These are phyloP conservation scores for Spilarctia lutea DNA, from an alignment of 2,888 invertebrate genomes.

Conservation along the genomic window DNA sequence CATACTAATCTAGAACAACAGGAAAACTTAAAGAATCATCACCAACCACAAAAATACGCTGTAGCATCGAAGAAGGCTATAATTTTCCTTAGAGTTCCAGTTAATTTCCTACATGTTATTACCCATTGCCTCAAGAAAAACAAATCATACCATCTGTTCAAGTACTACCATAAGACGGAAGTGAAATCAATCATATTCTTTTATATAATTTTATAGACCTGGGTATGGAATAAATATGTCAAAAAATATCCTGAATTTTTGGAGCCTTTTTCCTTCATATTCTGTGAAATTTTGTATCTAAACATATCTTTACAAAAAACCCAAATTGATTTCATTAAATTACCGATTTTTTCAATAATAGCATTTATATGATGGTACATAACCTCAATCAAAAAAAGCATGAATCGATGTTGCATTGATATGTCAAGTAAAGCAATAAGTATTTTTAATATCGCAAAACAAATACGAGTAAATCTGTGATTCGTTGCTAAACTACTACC, in stretches of 20 bases:
- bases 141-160: slow-evolving; percentile 17
- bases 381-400: too few species aligned
- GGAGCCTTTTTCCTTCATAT: neutral
- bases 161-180: slow-evolving; percentile 51
- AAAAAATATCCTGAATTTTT: neutral
- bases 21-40: slow-evolving; percentile 6
- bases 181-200: slow-evolving; percentile 58
- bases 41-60: slow-evolving; percentile 1
- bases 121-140: slow-evolving; percentile 35
- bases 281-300: neutral
- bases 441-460: too few species aligned
- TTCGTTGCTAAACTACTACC: too few species aligned
- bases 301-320: too few species aligned
- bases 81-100: slow-evolving; percentile 25
- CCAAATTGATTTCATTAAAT: too few species aligned
- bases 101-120: slow-evolving; percentile 40
- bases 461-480: too few species aligned
- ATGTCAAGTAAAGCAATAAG: too few species aligned
- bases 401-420: too few species aligned
- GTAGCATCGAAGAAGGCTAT: neutral
- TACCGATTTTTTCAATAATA: too few species aligned
- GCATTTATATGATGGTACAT: too few species aligned
- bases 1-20: neutral
- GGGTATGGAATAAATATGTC: neutral
- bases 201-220: too few species aligned